These are phyloP conservation scores for Vanessa atalanta DNA, from an alignment of 1,140 invertebrate genomes.

Conservation along the genomic window DNA sequence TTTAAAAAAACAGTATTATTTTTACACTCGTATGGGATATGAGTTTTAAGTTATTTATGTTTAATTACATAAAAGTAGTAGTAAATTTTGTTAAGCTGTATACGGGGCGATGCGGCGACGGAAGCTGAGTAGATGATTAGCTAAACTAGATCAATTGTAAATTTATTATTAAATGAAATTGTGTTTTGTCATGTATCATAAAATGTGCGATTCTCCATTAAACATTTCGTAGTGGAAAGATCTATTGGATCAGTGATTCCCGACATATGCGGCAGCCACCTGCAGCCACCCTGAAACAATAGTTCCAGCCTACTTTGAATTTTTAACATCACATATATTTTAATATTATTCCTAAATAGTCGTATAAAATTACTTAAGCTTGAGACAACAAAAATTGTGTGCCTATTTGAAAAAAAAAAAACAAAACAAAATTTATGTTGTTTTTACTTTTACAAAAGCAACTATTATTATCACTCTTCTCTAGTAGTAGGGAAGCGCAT, in stretches of 20 bases:
- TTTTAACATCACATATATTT: too few relatives aligned
- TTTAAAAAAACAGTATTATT: conserved; percentile 14
- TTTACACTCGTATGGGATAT: not conserved
- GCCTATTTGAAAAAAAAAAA: too few relatives aligned
- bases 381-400: too few relatives aligned
- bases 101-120: conserved; percentile 5
- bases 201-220: not conserved
- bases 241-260: not conserved
- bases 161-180: not conserved
- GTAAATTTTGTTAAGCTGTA: not conserved
- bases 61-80: not conserved
- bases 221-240: not conserved
- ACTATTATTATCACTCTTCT: too few relatives aligned
- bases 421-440: too few relatives aligned
- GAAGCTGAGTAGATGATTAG: conserved; percentile 9
- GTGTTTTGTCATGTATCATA: not conserved
- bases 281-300: too few relatives aligned
- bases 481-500: too few relatives aligned
- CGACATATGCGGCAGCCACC: too few relatives aligned
- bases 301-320: too few relatives aligned
- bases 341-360: too few relatives aligned
- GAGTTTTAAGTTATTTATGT: conserved; percentile 10
- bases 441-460: too few relatives aligned
- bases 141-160: conserved; percentile 29
- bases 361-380: too few relatives aligned